Evolutionary conservation across 2,113 vertebrate species (phyloP), one percentile per base, ranked within the genome.

Genomic region (Atrichornis clamosus): DNA sequence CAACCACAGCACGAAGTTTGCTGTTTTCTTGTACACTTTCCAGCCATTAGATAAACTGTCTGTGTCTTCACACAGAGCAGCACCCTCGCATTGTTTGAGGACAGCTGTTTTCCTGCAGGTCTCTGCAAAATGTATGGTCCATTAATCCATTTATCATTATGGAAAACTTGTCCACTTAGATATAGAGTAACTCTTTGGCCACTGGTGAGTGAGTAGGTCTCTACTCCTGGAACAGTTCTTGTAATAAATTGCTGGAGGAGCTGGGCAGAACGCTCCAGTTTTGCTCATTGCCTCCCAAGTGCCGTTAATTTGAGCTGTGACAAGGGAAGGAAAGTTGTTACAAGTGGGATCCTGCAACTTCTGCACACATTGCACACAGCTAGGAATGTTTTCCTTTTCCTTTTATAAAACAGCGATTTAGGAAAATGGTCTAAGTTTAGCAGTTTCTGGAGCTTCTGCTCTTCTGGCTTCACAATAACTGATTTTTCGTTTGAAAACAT

Each of bases 1-100:
- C 91, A 97, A 98, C 97, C 98, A 93, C 97, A 98, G 97, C 96
- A 97, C 94, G 97, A 97, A 94, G 97, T 97, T 96, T 89, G 96
- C 96, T 97, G 87, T 98, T 97, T 97, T 95, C 96, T 95, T 97
- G 97, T 95, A 90, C 89, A 87, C 77, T 77, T 97, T 97, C 97
- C 98, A 98, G 96, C 97, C 96, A 94, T 97, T 97, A 95, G 97
- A 96, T 97, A 98, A 98, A 98, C 97, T 79, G 60, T 89, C 90
- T 90, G 72, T 94, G 86, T 96, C 94, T 93, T 93, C 87, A 70
- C 89, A 60, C 20, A 59, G 50, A 75, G 87, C 62, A 87, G 87
- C 77, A 59, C 80, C 53, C 81, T 94, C 81, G 53, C 73, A 62
- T 94, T 89, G 60, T 95, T 52, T 70, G 42, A 80, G 79, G 79